Conservation (phyloP, 1,140 invertebrate genomes). For the Elymnias hypermnestra region DNA sequence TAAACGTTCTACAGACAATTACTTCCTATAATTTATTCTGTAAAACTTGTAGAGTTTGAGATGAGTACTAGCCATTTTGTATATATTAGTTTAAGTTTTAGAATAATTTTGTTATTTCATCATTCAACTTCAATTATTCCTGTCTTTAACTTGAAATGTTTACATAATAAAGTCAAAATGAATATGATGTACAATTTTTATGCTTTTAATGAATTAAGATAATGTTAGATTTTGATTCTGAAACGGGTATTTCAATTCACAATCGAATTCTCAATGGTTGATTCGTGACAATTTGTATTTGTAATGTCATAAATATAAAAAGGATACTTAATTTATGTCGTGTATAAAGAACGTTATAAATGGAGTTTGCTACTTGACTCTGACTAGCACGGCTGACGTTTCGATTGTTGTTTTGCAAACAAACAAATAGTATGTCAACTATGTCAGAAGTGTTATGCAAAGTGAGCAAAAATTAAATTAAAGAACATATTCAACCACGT, state of each 20-base stretch:
- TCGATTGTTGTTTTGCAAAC: background rate
- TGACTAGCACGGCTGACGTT: constrained; percentile 10
- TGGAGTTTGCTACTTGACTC: background rate
- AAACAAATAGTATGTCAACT: background rate
- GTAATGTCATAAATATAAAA: background rate
- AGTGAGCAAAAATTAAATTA: constrained; percentile 13
- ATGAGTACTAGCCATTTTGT: constrained; percentile 1
- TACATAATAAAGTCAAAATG: too few relatives aligned
- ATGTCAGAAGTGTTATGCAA: constrained; percentile 12
- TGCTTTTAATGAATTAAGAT: too few relatives aligned
- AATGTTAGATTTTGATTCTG: constrained; percentile 6
- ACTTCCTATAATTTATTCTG: too few relatives aligned
- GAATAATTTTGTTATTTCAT: too few relatives aligned
- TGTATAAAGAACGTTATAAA: constrained; percentile 1
- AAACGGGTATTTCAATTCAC: constrained; percentile 17
- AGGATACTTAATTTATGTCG: constrained; percentile 11
- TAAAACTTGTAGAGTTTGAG: too few relatives aligned
- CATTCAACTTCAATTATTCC: too few relatives aligned
- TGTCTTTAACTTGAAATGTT: too few relatives aligned
- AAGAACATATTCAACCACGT: constrained; percentile 11
- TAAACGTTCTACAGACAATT: too few relatives aligned
- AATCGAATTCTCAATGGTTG: constrained; percentile 12
- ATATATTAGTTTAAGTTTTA: constrained; percentile 9
- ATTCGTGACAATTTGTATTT: constrained; percentile 5
- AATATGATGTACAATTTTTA: too few relatives aligned